phyloP scores from a whole-genome alignment of 2,797 vertebrate species.

The Varecia variegata region DNA sequence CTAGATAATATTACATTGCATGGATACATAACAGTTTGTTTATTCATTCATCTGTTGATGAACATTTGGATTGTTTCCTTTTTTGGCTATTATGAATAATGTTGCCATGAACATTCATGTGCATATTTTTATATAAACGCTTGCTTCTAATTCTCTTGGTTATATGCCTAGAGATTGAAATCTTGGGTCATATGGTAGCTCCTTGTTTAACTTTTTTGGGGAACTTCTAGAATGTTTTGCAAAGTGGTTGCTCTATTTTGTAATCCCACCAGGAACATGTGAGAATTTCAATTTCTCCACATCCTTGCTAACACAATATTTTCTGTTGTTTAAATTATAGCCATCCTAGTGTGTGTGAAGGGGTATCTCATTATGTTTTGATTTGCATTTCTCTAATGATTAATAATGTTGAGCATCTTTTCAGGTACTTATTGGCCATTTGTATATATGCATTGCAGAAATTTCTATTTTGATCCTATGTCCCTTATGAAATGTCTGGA shows the following conservation, averaged over 20 bases:
- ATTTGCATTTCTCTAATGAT: not conserved
- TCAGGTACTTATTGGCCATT: not conserved
- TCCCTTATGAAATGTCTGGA: not conserved
- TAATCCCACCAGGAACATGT: not conserved
- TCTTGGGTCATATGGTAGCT: constrained; percentile 29
- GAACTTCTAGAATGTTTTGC: not conserved
- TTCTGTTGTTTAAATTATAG: not conserved
- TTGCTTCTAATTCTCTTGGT: not conserved
- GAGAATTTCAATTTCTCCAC: not conserved
- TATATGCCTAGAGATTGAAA: constrained; percentile 5
- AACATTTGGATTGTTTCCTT: not conserved
- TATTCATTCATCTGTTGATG: not conserved
- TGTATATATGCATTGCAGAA: not conserved
- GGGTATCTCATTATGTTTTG: not conserved
- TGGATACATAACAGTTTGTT: not conserved
- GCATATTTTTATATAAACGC: not conserved
- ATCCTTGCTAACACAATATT: not conserved
- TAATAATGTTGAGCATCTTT: constrained; percentile 3
- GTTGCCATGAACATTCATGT: not conserved
- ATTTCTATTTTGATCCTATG: not conserved
- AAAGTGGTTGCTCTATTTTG: not conserved
- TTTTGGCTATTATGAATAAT: not conserved
- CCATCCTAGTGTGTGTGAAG: not conserved
- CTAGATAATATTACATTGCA: not conserved
- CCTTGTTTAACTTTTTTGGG: constrained; percentile 25